Evolutionary conservation across 2,888 invertebrate genomes (phyloP), one percentile per base, ranked within the genome.

Genomic region (Melanargia galathea): DNA sequence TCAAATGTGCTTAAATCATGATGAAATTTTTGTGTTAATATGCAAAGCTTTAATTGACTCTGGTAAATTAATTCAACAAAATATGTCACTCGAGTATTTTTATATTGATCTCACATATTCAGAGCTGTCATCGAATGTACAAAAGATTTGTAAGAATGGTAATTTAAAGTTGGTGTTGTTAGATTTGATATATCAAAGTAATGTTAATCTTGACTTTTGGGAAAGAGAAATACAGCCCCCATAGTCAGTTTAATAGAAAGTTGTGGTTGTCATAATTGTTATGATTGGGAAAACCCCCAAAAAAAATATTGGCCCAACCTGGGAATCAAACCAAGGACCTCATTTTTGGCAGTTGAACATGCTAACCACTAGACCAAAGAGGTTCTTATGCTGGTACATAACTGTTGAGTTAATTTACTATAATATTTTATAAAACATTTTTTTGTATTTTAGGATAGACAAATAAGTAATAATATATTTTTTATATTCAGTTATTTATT

Each of bases 31-130:
- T 66, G 77, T 70, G 11, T 72, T 82, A 13, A 76, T 86, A 46
- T 70, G 77, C 1, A 84, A 78, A 78, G 92, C 80, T 69, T 92
- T 81, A 70, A 78, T 77, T 59, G 88, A 89, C 62, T 78, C 73
- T 80, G 89, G 87, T 59, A 91, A 82, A 72, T 75, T 88, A 40
- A 45, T 88, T 2, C 73, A 75, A 63, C 82, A 86, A 54, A 75
- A 83, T 58, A 83, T 90, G 80, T 86, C 86, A 0, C 70, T 81
- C 0, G 83, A 88, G 61, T 85, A 73, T 57, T 90, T 88, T 78
- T 89, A 90, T 66, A 82, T 90, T 59, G 90, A 92, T 68, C 79
- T 94, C 30, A 83, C 86, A 64, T 93, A 92, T 75, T 79, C 84
- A 0, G 89, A 93, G 73, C 78, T 94, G 61, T 74, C 86, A 2